Conservation (phyloP, 1,140 invertebrate genomes). For the Heliothis virescens region DNA sequence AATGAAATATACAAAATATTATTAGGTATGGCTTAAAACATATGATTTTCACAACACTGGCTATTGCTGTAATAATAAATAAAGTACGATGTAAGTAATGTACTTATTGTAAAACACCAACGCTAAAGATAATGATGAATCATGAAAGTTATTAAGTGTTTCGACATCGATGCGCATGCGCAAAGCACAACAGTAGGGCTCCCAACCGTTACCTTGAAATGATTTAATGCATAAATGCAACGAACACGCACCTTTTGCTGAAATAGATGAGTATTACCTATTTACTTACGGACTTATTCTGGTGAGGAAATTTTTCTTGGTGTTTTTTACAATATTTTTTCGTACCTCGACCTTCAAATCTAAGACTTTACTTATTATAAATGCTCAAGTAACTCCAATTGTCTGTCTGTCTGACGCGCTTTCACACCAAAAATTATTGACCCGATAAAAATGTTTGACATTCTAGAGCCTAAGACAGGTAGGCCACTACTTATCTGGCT, state of each 20-base stretch:
- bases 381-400: too few species aligned
- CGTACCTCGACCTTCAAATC: too few species aligned
- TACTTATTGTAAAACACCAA: conserved; percentile 5
- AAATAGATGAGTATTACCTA: conserved; percentile 27
- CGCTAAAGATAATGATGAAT: conserved; percentile 28
- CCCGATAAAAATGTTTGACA: too few species aligned
- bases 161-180: conserved; percentile 12
- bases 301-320: not conserved
- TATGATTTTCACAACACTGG: not conserved
- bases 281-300: conserved; percentile 18
- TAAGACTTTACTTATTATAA: too few species aligned
- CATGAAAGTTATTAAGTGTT: conserved; percentile 29
- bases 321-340: not conserved
- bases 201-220: conserved; percentile 42
- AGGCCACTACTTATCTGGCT: too few species aligned
- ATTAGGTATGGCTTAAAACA: too few species aligned
- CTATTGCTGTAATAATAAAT: not conserved
- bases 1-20: too few species aligned
- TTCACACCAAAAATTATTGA: too few species aligned
- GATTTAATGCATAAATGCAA: conserved; percentile 51
- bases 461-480: too few species aligned
- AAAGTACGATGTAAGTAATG: not conserved
- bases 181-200: conserved; percentile 10
- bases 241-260: conserved; percentile 37
- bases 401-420: too few species aligned